Evolutionary conservation across 2,113 vertebrate genomes (phyloP).

Genomic region (Solea senegalensis): DNA sequence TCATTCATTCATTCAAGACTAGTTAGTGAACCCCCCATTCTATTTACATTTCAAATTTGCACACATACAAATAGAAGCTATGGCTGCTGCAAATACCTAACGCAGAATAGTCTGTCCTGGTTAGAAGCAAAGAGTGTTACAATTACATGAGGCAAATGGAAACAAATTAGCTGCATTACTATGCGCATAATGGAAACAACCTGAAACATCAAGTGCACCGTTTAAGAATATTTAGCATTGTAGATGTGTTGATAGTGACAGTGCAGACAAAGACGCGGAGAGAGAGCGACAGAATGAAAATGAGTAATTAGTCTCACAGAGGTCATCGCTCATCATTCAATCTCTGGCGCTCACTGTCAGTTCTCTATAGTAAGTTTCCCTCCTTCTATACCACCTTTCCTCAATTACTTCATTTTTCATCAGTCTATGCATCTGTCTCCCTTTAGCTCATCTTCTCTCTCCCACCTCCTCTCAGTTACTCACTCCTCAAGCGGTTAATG

Average conservation of each 20-base stretch:
- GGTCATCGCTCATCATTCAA: conserved; percentile 34
- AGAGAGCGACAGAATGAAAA: conserved; percentile 40
- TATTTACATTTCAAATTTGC: not conserved
- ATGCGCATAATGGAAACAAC: not conserved
- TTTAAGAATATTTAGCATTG: not conserved
- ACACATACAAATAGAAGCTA: not conserved
- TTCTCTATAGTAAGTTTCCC: not conserved
- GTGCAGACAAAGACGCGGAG: not conserved
- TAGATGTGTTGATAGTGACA: not conserved
- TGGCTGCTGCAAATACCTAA: not conserved
- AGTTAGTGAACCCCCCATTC: not conserved
- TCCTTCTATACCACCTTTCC: conserved; percentile 31
- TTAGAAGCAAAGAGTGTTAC: not conserved
- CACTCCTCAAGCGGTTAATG: conserved; percentile 11
- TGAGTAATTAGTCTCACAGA: conserved; percentile 24
- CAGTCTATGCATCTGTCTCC: conserved; percentile 44
- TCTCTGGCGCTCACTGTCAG: conserved; percentile 28
- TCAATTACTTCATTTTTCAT: conserved; percentile 54
- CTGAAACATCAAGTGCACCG: not conserved
- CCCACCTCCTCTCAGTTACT: conserved; percentile 20
- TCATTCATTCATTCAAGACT: not conserved
- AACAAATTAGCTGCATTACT: not conserved
- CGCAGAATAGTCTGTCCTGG: not conserved
- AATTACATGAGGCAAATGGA: not conserved
- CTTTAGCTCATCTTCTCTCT: conserved; percentile 28